Conservation (phyloP, 1,140 invertebrate genomes). For the Euura lappo region DNA sequence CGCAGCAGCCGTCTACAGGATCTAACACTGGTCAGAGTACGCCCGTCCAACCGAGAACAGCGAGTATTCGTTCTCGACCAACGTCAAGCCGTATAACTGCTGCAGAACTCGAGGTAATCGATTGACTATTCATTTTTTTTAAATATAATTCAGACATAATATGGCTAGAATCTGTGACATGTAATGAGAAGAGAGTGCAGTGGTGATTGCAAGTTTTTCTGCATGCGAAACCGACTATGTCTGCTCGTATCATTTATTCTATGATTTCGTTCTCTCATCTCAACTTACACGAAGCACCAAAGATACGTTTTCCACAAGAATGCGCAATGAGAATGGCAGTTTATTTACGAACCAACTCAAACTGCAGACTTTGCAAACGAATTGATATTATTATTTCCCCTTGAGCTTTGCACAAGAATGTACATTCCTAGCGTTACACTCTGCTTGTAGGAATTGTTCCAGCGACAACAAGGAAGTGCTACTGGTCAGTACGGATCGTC, state of each 20-base stretch:
- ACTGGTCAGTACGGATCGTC: conserved; percentile 60
- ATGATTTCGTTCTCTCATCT: no score
- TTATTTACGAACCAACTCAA: not conserved
- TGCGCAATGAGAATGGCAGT: not conserved
- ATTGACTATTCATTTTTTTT: not conserved
- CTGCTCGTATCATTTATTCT: not conserved
- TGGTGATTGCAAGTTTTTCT: no score
- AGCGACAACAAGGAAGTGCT: conserved; percentile 71
- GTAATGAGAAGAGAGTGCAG: no score
- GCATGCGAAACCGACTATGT: not conserved
- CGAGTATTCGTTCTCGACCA: conserved; percentile 86
- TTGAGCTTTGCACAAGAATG: conserved; percentile 1
- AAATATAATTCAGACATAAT: no score
- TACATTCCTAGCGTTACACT: not conserved
- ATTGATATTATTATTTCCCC: not conserved
- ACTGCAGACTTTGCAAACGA: no score
- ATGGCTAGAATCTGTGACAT: no score
- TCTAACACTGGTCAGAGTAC: conserved; percentile 58
- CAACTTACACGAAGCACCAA: no score
- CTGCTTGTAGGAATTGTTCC: conserved; percentile 76
- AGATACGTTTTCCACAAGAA: not conserved
- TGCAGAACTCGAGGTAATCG: conserved; percentile 76
- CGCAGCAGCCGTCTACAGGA: conserved; percentile 55
- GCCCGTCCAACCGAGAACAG: conserved; percentile 77
- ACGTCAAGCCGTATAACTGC: conserved; percentile 87